phyloP scores from a whole-genome alignment of 2,888 invertebrate species.

The Sthenelais limicola region DNA sequence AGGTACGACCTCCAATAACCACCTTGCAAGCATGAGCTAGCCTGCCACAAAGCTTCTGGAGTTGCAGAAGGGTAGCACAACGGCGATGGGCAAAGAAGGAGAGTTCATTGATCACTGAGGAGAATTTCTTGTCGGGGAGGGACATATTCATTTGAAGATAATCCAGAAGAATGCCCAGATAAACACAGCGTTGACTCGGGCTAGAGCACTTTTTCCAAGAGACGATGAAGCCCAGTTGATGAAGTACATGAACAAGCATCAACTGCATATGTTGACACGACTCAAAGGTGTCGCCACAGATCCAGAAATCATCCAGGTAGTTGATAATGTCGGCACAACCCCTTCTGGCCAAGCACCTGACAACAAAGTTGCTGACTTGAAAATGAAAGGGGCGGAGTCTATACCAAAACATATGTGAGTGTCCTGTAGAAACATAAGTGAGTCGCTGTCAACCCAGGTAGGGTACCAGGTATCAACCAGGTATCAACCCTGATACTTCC shows the following conservation, averaged over 20 bases:
- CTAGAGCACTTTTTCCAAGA: background rate
- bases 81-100: background rate
- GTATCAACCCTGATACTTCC: background rate
- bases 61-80: background rate
- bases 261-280: background rate
- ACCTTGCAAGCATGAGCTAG: no score
- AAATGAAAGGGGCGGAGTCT: background rate
- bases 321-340: background rate
- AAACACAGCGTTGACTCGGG: background rate
- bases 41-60: background rate
- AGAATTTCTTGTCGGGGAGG: background rate
- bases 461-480: no score
- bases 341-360: background rate
- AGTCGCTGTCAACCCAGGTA: background rate
- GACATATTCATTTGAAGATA: background rate
- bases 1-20: no score
- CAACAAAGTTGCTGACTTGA: background rate
- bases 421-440: background rate
- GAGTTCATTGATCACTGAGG: background rate
- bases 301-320: background rate
- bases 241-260: background rate
- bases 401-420: background rate
- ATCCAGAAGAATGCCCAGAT: background rate
- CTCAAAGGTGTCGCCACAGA: background rate
- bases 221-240: background rate